Base-by-base conservation (phyloP, 2,888 invertebrate genomes). In the Patella pellucida region DNA sequence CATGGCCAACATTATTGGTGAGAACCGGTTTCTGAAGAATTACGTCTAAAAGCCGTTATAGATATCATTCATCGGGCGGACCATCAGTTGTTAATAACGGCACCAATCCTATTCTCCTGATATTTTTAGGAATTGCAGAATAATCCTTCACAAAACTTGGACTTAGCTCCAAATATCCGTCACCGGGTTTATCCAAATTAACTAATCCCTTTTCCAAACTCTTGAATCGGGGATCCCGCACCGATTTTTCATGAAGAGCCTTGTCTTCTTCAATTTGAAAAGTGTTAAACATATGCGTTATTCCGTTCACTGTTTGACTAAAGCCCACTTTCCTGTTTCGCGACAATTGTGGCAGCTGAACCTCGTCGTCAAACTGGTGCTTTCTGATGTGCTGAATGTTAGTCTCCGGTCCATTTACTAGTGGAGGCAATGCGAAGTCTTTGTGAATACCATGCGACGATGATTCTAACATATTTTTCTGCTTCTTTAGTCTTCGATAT, bases 91-190 rank as follows among this genome's bases (percentile, higher is more conserved):
- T 62, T 23, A 62, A 11, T 23, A 62, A 3, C 9, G 62, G 62
- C 11, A 23, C 23, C 3, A 62, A 4, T 23, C 62, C 62, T 23
- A 62, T 62, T 23, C 62, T 19, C 19, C 11, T 23, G 19, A 62
- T 62, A 62, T 23, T 62, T 19, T 14, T 62, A 62, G 62, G 23
- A 62, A 62, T 62, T 23, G 19, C 23, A 14, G 62, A 19, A 23
- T 62, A 62, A 62, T 62, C 62, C 23, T 23, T 62, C 1, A 12
- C 62, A 76, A 82, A 87, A 67, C 82, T 83, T 9, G 87, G 86
- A 75, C 86, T 86, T 1, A 87, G 79, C 71, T 85, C 86, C 9
- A 81, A 73, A 73, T 84, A 86, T 1, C 87, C 87, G 68, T 85
- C 85, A 4, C 77, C 81, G n/a, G 75, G 80, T 2, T 79, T 78